Evolutionary conservation across 1,140 invertebrate genomes (phyloP).

Genomic region (Drosophila seguyi): DNA sequence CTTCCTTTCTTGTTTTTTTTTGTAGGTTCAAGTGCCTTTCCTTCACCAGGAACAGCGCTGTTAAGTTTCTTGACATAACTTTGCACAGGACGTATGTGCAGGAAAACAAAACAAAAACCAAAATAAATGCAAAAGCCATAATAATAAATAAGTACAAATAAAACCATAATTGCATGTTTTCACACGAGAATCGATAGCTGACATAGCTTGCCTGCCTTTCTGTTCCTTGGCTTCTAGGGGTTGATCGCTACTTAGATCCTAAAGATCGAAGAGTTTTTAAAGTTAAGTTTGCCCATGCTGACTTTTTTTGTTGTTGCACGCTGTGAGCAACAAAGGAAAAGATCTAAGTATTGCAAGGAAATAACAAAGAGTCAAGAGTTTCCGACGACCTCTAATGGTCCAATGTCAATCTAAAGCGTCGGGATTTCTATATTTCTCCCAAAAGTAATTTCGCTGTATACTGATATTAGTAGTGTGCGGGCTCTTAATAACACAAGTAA

Average conservation of each 20-base stretch:
- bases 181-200: slow-evolving; percentile 75
- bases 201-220: background rate
- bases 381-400: background rate
- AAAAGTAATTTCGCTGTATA: background rate
- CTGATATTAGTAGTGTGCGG: background rate
- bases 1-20: too few relatives aligned
- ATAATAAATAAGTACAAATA: slow-evolving; percentile 60
- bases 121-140: slow-evolving; percentile 27
- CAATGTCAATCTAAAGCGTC: background rate
- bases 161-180: slow-evolving; percentile 81
- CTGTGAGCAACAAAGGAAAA: slow-evolving; percentile 44
- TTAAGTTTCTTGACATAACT: background rate
- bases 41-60: background rate
- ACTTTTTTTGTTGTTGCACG: slow-evolving; percentile 35
- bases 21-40: background rate
- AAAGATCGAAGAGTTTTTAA: slow-evolving; percentile 39
- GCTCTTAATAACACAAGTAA: background rate
- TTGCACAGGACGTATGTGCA: background rate
- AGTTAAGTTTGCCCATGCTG: slow-evolving; percentile 32
- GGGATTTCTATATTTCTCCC: too few relatives aligned
- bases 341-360: slow-evolving; percentile 45
- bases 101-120: slow-evolving; percentile 22
- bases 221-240: slow-evolving; percentile 25
- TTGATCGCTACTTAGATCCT: slow-evolving; percentile 29
- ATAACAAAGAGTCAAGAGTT: slow-evolving; percentile 35